Evolutionary conservation across 2,888 invertebrate species (phyloP), one percentile per base, ranked within the genome.

Genomic region (Nomada ruficornis): DNA sequence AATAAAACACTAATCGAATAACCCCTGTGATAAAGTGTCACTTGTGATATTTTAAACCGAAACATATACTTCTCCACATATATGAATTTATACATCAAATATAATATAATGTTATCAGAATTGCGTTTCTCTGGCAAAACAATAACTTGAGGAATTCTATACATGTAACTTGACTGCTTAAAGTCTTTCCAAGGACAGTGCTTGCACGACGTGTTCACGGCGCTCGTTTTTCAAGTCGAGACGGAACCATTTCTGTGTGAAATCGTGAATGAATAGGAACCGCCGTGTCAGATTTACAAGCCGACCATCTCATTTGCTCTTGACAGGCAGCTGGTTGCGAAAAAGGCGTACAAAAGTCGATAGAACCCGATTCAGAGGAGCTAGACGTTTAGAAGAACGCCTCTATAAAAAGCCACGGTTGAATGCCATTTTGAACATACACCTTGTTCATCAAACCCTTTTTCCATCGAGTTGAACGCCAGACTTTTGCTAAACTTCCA

Each of bases 381-480:
- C 86, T 83, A 81, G 85, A 85, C 85, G 86, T 80, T 83, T 68
- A 85, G 80, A 83, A 80, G 80, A 81, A 83, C 78, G 83, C 71
- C 71, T 73, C 65, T 68, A 63, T 76, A 82, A 86, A 85, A 79
- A 77, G 77, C 75, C 80, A 70, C 80, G 82, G 74, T 60, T 83
- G 85, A 86, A 85, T 86, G 72, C 73, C 80, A 78, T 80, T 85
- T 86, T 69, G 85, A 83, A 73, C 80, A 70, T 77, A 77, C 82
- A 85, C 85, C 72, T 84, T 71, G 73, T 77, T 73, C 79, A 67
- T 73, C 79, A 75, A 72, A 67, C 54, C 54, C 59, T 75, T 75
- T 79, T 63, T 36, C 74, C 42, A 52, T 5, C 50, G 13, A 50
- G 47, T 5, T 26, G 60, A 79, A 64, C 36, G 29, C 63, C 15